A percentile compares a stretch with the other conserved stretches of the same genome.
These are phyloP conservation scores for Chlamydotis undulata DNA, from an alignment of 2,113 vertebrate species.

Conservation along the genomic window DNA sequence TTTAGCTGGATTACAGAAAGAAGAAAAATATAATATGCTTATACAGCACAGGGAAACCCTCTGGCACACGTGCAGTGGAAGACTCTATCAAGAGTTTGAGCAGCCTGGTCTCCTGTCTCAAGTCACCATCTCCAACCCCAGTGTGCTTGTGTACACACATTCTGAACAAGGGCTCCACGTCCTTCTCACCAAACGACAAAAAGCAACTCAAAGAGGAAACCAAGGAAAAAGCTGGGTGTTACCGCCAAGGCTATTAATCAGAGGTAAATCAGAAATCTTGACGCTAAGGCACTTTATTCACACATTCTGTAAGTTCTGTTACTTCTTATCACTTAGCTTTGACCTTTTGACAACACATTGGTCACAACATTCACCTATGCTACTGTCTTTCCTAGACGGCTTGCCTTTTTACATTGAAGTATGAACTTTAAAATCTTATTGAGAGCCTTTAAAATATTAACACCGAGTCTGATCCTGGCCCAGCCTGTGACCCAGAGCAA, in stretches of 20 bases:
- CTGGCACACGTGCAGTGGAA: neutral
- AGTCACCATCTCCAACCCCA: neutral
- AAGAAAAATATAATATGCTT: neutral
- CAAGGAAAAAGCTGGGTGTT: neutral
- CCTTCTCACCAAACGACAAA: neutral
- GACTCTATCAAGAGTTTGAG: neutral
- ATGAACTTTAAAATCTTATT: conserved; percentile 39
- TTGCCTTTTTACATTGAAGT: neutral
- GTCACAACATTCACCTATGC: neutral
- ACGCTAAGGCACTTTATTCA: neutral
- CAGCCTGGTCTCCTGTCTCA: neutral
- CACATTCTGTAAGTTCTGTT: conserved; percentile 5
- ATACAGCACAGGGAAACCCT: neutral
- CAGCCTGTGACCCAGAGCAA: neutral
- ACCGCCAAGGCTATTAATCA: conserved; percentile 1
- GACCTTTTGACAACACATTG: conserved; percentile 15
- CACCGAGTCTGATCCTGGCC: neutral
- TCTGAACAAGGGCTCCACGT: neutral
- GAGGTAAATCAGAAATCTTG: neutral
- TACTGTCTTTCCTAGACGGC: neutral
- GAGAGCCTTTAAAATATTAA: conserved; percentile 42
- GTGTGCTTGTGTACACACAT: neutral
- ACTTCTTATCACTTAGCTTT: conserved; percentile 5
- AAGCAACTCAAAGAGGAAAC: neutral
- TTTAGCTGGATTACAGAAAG: neutral